Conservation (phyloP, 2,888 invertebrate genomes). For the Cheilosia urbana region DNA sequence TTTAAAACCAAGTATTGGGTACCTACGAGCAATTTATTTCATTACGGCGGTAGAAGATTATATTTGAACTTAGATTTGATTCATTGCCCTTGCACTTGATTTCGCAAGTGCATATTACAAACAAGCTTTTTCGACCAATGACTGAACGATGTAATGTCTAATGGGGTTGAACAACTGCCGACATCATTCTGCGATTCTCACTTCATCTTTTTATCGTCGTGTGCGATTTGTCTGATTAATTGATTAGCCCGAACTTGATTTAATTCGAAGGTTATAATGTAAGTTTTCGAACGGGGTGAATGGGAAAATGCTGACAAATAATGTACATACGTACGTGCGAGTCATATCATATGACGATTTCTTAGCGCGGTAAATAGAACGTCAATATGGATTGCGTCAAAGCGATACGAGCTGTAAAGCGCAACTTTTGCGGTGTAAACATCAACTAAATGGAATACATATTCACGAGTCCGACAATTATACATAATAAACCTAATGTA, state of each 20-base stretch:
- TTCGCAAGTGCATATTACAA: conserved; percentile 16
- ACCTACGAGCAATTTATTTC: conserved; percentile 30
- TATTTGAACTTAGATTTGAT: conserved; percentile 13
- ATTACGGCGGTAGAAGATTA: conserved; percentile 26
- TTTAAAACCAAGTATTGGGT: conserved; percentile 3
- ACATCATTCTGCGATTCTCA: no score
- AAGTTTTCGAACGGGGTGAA: background rate
- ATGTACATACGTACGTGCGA: background rate
- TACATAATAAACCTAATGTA: no score
- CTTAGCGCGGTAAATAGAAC: no score
- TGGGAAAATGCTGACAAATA: background rate
- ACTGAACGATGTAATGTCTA: conserved; percentile 7
- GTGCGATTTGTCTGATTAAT: no score
- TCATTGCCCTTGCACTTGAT: conserved; percentile 36
- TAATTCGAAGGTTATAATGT: background rate
- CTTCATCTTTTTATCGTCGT: no score
- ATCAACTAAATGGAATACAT: no score
- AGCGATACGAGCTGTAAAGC: background rate
- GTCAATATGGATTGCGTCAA: no score
- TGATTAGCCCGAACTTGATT: background rate
- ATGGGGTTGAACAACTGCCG: background rate
- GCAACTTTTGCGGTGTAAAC: background rate
- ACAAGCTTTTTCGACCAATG: conserved; percentile 46
- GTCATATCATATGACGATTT: background rate
- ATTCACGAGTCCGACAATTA: no score